Evolutionary conservation across 2,888 invertebrate genomes (phyloP).

Genomic region (Hydropsyche betteni): DNA sequence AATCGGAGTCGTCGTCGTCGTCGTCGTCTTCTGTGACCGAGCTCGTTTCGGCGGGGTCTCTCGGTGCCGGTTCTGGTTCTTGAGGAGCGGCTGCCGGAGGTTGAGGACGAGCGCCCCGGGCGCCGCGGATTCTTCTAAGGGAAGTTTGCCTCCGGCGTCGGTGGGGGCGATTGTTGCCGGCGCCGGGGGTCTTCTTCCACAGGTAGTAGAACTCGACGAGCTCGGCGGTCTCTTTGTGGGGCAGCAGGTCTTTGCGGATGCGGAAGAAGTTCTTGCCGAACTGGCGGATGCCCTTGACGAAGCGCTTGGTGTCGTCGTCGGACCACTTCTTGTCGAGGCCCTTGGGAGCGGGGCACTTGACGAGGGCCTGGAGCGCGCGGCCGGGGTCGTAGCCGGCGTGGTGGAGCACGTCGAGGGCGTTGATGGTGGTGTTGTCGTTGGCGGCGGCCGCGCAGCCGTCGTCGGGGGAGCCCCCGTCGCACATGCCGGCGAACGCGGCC

Average conservation of each 20-base stretch:
- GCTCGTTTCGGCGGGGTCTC: constrained; percentile 76
- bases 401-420: constrained; percentile 95
- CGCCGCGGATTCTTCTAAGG: constrained; percentile 86
- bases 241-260: constrained; percentile 94
- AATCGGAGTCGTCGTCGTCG: constrained; percentile 93
- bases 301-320: constrained; percentile 97
- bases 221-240: constrained; percentile 97
- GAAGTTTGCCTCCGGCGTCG: constrained; percentile 88
- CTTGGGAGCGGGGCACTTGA: constrained; percentile 96
- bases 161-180: constrained; percentile 95
- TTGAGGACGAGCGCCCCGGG: constrained; percentile 85
- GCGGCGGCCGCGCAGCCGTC: constrained; percentile 97
- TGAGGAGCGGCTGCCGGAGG: constrained; percentile 80
- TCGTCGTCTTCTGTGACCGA: constrained; percentile 91
- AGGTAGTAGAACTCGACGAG: constrained; percentile 98
- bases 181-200: constrained; percentile 99
- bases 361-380: constrained; percentile 93
- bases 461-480: constrained; percentile 96
- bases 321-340: constrained; percentile 98
- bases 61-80: constrained; percentile 70
- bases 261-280: constrained; percentile 99
- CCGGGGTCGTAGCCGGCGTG: constrained; percentile 97
- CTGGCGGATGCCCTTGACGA: constrained; percentile 97
- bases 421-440: constrained; percentile 96
- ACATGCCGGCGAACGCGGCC: constrained; percentile 99